Evolutionary conservation across 1,140 invertebrate genomes (phyloP).

Genomic region (Brachionus plicatilis): DNA sequence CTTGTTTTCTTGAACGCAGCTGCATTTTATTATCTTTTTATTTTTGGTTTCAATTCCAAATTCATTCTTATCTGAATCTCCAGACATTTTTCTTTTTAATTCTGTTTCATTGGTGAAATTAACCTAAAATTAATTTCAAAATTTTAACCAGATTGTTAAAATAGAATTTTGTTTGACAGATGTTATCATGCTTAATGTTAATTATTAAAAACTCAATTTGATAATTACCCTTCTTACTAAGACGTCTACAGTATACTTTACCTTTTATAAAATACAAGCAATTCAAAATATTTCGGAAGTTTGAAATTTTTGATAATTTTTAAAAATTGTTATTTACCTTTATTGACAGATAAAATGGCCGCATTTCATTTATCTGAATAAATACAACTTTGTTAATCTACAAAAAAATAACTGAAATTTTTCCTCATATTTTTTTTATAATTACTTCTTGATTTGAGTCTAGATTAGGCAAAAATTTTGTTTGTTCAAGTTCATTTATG

Average conservation of each 20-base stretch:
- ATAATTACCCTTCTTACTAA: background rate
- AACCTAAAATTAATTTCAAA: background rate
- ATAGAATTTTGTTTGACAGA: background rate
- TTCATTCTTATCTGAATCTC: background rate
- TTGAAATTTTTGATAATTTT: no score
- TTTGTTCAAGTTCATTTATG: background rate
- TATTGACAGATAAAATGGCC: background rate
- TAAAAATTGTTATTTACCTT: background rate
- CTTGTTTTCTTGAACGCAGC: background rate
- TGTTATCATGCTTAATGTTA: background rate
- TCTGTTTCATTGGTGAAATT: background rate
- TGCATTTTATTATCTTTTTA: slow-evolving; percentile 31
- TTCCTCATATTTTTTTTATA: background rate
- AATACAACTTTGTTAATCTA: background rate
- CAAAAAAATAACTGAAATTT: background rate
- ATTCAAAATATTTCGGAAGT: background rate
- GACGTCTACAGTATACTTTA: background rate
- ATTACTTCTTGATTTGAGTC: background rate
- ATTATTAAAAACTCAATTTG: background rate
- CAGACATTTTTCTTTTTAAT: background rate
- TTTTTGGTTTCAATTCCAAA: background rate
- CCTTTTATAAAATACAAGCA: background rate
- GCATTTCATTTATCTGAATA: slow-evolving; percentile 1
- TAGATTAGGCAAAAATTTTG: background rate
- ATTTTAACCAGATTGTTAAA: background rate